Evolutionary conservation across 2,888 invertebrate species (phyloP).

Genomic region (Dromius quadrimaculatus): DNA sequence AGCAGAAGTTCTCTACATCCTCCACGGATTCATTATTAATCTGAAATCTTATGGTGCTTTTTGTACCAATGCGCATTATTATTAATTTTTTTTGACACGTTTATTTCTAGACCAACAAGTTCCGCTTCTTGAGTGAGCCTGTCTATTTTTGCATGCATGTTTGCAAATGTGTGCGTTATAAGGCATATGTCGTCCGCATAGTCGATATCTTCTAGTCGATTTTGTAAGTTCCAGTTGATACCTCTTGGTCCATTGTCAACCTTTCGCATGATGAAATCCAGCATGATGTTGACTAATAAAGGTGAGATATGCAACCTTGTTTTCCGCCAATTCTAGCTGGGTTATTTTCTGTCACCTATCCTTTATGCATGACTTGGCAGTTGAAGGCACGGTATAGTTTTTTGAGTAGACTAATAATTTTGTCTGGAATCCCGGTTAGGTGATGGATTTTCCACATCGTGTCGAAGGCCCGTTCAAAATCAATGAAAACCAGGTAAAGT

Average conservation of each 20-base stretch:
- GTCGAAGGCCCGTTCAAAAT: constrained; percentile 10
- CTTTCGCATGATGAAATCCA: too few species aligned
- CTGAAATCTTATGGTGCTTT: not conserved
- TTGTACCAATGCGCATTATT: not conserved
- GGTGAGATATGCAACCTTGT: not conserved
- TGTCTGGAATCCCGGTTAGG: not conserved
- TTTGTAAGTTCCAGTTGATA: too few species aligned
- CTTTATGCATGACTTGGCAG: not conserved
- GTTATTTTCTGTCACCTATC: not conserved
- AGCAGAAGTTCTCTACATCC: not conserved
- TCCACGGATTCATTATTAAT: not conserved
- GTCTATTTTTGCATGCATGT: too few species aligned
- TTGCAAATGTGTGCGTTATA: too few species aligned
- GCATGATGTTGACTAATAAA: too few species aligned
- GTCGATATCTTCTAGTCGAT: too few species aligned
- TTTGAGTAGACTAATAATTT: not conserved
- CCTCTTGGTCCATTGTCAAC: too few species aligned
- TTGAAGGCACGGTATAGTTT: not conserved
- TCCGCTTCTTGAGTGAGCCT: not conserved
- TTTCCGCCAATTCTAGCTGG: not conserved
- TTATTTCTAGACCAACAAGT: not conserved
- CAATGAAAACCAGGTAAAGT: not conserved
- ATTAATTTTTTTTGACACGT: not conserved
- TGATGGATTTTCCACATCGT: not conserved
- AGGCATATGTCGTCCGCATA: too few species aligned